Percentiles rank a stretch among this genome's conserved stretches.
phyloP scores from a whole-genome alignment of 37 sponge, comb jelly and placozoan genomes.

The Hormiphora californensis region DNA sequence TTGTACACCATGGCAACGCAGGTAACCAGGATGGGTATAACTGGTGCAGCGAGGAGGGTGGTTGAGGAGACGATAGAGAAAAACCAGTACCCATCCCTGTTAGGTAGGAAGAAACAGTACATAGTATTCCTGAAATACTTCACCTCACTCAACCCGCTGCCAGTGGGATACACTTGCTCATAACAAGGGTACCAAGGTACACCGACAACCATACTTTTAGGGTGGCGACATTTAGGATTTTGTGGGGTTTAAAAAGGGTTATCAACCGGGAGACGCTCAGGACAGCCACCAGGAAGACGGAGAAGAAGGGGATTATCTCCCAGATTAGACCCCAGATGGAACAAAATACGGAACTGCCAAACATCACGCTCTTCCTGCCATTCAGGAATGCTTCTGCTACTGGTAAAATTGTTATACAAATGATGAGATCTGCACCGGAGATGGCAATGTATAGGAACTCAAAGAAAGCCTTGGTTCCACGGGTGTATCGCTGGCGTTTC shows the following conservation, averaged over 20 bases:
- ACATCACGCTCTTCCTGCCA: not conserved
- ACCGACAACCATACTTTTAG: not conserved
- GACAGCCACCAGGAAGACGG: conserved; percentile 47
- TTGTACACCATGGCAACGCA: conserved; percentile 43
- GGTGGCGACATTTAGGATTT: not conserved
- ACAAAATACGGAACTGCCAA: not conserved
- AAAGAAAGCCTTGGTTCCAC: conserved; percentile 2
- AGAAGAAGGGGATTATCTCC: conserved; percentile 51
- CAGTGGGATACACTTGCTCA: conserved; percentile 37
- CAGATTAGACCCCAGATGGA: conserved; percentile 30
- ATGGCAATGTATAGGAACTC: conserved; percentile 29
- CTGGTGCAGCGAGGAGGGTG: conserved; percentile 6
- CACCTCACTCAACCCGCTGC: not conserved
- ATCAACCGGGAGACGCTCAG: conserved; percentile 27
- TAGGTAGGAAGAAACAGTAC: conserved; percentile 50
- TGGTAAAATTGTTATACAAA: not conserved
- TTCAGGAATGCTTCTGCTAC: conserved; percentile 39
- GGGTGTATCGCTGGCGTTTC: not conserved
- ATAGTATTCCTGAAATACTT: conserved; percentile 27
- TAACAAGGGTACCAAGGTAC: conserved; percentile 10
- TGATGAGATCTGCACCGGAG: conserved; percentile 1
- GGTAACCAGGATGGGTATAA: conserved; percentile 27
- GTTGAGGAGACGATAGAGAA: conserved; percentile 2
- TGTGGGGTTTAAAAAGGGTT: conserved; percentile 15
- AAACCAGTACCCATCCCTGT: not conserved